Percentiles rank a stretch among this genome's conserved stretches.
Evolutionary conservation across 1,140 invertebrate genomes (phyloP).

Genomic region (Daktulosphaira vitifoliae): DNA sequence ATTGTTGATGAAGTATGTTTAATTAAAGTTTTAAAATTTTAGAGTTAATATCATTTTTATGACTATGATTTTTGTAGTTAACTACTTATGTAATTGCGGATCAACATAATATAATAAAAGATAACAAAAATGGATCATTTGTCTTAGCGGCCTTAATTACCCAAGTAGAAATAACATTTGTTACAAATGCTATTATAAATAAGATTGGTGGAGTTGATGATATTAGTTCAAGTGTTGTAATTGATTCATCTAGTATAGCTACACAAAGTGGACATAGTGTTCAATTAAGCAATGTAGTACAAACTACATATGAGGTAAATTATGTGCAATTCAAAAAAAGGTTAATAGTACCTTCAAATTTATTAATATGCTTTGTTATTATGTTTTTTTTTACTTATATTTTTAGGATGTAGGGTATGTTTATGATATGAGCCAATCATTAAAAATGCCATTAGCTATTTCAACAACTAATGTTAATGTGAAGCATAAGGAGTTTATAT

Average conservation of each 20-base stretch:
- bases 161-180: slow-evolving; percentile 75
- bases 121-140: slow-evolving; percentile 46
- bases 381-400: neutral
- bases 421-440: slow-evolving; percentile 23
- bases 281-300: slow-evolving; percentile 37
- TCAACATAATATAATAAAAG: slow-evolving; percentile 47
- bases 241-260: slow-evolving; percentile 66
- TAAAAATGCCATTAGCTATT: slow-evolving; percentile 24
- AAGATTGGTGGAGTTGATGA: slow-evolving; percentile 67
- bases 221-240: slow-evolving; percentile 63
- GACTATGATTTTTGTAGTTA: slow-evolving; percentile 43
- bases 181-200: slow-evolving; percentile 63
- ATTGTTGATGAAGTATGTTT: slow-evolving; percentile 48
- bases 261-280: slow-evolving; percentile 54
- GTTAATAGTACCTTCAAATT: neutral
- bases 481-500: slow-evolving; percentile 18
- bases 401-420: slow-evolving; percentile 20
- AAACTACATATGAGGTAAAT: slow-evolving; percentile 37
- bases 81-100: slow-evolving; percentile 70
- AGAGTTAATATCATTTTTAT: neutral
- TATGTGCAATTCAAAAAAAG: too few relatives aligned
- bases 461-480: neutral
- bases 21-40: neutral
- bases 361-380: neutral
- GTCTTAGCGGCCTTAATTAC: slow-evolving; percentile 67